Evolutionary conservation across 2,888 invertebrate species (phyloP).

Genomic region (Pharmacophagus antenor): DNA sequence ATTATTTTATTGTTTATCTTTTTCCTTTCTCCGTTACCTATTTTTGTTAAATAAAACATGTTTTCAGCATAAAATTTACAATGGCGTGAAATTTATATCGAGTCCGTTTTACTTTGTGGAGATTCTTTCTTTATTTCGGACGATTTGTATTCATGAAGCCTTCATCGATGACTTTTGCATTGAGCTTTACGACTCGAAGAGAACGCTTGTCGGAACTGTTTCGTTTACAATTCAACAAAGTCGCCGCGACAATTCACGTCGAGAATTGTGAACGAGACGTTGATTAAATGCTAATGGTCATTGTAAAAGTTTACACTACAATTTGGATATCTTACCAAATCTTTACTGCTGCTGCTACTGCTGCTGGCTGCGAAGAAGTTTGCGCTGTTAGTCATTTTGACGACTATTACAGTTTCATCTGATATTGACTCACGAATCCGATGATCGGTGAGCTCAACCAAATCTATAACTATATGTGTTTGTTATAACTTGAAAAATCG

Average conservation of each 20-base stretch:
- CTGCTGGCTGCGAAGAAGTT: no score
- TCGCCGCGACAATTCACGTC: conserved; percentile 18
- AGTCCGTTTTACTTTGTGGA: conserved; percentile 21
- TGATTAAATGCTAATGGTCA: not conserved
- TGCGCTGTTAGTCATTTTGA: no score
- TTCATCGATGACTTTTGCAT: conserved; percentile 28
- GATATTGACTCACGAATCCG: no score
- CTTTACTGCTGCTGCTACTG: no score
- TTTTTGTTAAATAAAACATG: not conserved
- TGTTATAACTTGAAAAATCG: no score
- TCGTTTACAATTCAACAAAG: conserved; percentile 30
- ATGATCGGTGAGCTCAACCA: no score
- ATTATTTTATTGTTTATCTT: no score
- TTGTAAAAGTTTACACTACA: not conserved
- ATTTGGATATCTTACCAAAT: no score
- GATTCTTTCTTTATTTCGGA: conserved; percentile 11
- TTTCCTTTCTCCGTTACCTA: no score
- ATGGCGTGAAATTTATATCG: conserved; percentile 12
- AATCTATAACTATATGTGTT: no score
- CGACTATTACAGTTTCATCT: no score
- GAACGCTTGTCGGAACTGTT: conserved; percentile 26
- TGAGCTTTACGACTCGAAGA: conserved; percentile 25
- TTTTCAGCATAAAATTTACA: conserved; percentile 2
- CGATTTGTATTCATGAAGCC: conserved; percentile 30
- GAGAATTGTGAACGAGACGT: conserved; percentile 14